These are phyloP conservation scores for Arnoldichthys spilopterus DNA, from an alignment of 2,797 vertebrate genomes.

Conservation along the genomic window DNA sequence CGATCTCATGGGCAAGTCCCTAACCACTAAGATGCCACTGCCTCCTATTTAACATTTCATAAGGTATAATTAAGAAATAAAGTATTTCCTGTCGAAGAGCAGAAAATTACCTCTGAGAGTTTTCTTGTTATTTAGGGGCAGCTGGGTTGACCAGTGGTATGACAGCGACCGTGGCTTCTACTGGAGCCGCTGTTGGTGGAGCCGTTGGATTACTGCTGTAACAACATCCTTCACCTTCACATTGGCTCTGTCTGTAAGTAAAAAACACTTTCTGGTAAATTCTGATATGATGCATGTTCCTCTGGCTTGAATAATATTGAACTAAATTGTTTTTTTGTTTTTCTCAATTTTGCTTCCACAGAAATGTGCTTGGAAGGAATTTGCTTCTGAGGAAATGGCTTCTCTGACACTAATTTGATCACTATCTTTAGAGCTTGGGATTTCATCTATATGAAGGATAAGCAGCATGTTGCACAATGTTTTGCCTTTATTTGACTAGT, in stretches of 20 bases:
- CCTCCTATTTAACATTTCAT: no score
- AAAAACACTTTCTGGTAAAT: not conserved
- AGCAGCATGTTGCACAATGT: not conserved
- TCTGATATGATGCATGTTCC: not conserved
- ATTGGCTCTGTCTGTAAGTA: not conserved
- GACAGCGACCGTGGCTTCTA: not conserved
- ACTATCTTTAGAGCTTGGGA: no score
- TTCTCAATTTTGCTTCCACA: not conserved
- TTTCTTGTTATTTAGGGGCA: conserved; percentile 25
- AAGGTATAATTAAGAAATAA: no score
- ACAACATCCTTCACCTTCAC: not conserved
- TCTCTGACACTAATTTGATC: no score
- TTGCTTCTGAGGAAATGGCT: not conserved
- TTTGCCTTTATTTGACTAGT: no score
- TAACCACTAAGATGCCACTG: no score
- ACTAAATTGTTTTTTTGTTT: not conserved
- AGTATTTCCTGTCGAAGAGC: no score
- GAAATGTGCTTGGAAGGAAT: not conserved
- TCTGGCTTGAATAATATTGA: not conserved
- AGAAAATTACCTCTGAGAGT: not conserved
- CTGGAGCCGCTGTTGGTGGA: not conserved
- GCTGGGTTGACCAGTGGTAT: conserved; percentile 25
- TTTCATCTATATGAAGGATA: not conserved
- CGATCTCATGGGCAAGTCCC: no score
- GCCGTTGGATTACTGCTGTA: not conserved